phyloP scores from a whole-genome alignment of 2,113 vertebrate species.

The Phoxinus phoxinus region DNA sequence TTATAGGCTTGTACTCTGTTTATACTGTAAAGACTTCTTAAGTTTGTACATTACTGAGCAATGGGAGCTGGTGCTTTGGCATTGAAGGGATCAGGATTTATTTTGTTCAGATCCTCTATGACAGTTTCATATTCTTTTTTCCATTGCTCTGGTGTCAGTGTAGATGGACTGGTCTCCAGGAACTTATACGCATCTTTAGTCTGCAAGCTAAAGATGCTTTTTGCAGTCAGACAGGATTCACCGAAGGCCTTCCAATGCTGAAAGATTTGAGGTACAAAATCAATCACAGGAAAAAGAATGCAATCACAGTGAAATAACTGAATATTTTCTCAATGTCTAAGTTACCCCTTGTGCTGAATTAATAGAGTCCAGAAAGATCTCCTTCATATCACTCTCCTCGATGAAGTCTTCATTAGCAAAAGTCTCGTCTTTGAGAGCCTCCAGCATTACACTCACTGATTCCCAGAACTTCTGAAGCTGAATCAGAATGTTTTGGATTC shows the following conservation, averaged over 20 bases:
- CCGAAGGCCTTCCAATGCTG: constrained; percentile 14
- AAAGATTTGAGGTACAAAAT: neutral
- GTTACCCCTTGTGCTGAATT: neutral
- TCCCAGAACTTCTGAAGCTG: neutral
- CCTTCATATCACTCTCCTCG: neutral
- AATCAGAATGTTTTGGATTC: neutral
- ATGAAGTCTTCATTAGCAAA: neutral
- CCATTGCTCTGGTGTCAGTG: neutral
- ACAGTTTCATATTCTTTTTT: constrained; percentile 20
- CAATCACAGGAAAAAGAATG: too few species aligned
- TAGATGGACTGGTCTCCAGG: constrained; percentile 26
- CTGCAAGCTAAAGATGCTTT: constrained; percentile 9
- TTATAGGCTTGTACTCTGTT: neutral
- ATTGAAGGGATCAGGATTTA: neutral
- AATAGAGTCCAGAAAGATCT: neutral
- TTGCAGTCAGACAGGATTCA: neutral
- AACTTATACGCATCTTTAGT: constrained; percentile 42
- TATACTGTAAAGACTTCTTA: neutral
- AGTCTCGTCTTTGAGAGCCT: neutral
- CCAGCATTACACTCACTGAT: neutral
- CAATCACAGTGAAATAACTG: neutral
- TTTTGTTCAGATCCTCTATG: neutral
- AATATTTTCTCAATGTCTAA: neutral
- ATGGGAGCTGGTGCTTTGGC: neutral
- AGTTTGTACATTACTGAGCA: neutral